Conservation (phyloP, 2,888 invertebrate genomes). For the Papilio protenor region DNA sequence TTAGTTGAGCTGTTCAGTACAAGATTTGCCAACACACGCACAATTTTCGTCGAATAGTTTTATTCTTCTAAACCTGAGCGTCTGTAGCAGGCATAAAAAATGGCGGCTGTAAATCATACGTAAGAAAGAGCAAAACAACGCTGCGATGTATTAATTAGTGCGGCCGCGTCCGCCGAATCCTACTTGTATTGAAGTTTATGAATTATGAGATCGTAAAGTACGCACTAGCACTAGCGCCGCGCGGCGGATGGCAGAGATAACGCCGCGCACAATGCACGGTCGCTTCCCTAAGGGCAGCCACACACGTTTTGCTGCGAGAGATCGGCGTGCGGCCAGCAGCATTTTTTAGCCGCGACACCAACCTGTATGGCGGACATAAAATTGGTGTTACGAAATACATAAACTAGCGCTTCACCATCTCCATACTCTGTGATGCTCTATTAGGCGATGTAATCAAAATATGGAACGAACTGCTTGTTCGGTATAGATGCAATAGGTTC, state of each 20-base stretch:
- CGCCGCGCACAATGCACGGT: neutral
- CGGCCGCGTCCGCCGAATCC: conserved; percentile 46
- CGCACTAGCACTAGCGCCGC: conserved; percentile 45
- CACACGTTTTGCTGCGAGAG: no score
- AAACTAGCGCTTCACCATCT: no score
- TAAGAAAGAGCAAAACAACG: conserved; percentile 76
- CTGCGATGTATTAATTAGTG: conserved; percentile 73
- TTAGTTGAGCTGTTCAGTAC: no score
- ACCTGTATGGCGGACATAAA: neutral
- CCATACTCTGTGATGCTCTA: no score
- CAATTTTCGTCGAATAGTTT: no score
- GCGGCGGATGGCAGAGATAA: conserved; percentile 14
- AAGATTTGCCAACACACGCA: neutral
- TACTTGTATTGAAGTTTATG: conserved; percentile 69
- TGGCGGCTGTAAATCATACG: conserved; percentile 68
- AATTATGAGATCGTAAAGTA: conserved; percentile 60
- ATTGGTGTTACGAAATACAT: no score
- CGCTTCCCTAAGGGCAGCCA: neutral
- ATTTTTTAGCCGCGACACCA: neutral
- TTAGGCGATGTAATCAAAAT: no score
- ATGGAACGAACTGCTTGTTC: no score
- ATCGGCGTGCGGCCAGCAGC: neutral
- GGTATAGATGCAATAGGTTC: no score
- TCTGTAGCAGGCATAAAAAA: neutral
- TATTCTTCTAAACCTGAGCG: no score